Evolutionary conservation across 2,113 vertebrate species (phyloP).

Genomic region (Ellobius talpinus): DNA sequence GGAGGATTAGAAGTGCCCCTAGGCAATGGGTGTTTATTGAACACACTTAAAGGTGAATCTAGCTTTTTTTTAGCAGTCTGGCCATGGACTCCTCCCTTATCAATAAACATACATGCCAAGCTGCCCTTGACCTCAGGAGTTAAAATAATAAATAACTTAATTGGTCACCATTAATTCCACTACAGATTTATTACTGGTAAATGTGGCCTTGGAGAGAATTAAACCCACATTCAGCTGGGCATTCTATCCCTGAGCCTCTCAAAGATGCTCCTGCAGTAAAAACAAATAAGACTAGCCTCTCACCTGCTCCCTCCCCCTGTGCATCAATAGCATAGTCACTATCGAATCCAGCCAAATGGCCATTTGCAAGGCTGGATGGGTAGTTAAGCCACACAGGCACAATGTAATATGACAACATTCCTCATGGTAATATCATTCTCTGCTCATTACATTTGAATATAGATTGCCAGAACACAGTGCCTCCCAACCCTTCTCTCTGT

Average conservation of each 20-base stretch:
- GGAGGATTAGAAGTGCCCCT: background rate
- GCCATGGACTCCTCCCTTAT: background rate
- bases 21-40: background rate
- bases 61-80: background rate
- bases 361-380: slow-evolving; percentile 70
- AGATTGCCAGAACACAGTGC: background rate
- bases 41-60: background rate
- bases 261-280: background rate
- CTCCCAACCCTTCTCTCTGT: background rate
- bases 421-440: slow-evolving; percentile 26
- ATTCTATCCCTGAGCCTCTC: background rate
- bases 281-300: slow-evolving; percentile 42
- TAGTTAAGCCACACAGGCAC: slow-evolving; percentile 59
- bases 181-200: slow-evolving; percentile 49
- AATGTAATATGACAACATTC: slow-evolving; percentile 25
- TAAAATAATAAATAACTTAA: slow-evolving; percentile 75
- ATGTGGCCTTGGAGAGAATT: slow-evolving; percentile 68
- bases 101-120: slow-evolving; percentile 55
- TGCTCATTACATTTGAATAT: slow-evolving; percentile 69
- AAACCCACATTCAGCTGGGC: slow-evolving; percentile 16
- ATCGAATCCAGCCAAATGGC: slow-evolving; percentile 44
- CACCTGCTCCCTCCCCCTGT: background rate
- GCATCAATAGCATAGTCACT: background rate
- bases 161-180: slow-evolving; percentile 63
- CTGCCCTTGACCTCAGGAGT: slow-evolving; percentile 73